phyloP scores from a whole-genome alignment of 2,888 invertebrate species.

The Melinaea menophilus region DNA sequence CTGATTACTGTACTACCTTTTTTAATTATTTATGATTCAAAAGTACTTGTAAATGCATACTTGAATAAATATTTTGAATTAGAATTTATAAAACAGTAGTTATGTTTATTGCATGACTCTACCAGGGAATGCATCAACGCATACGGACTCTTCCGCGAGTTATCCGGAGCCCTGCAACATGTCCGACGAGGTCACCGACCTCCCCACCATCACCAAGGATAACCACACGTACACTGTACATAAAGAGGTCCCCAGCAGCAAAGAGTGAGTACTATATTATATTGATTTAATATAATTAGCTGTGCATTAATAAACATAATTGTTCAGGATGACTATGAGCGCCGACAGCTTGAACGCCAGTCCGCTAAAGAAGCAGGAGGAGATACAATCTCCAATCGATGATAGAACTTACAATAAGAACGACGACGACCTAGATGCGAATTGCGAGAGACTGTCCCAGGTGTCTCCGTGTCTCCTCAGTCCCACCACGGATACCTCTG shows the following conservation, averaged over 20 bases:
- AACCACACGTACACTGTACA: constrained; percentile 55
- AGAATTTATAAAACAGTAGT: background rate
- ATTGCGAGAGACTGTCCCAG: constrained; percentile 63
- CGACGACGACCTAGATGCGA: constrained; percentile 57
- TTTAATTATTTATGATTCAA: too few species aligned
- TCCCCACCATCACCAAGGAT: constrained; percentile 48
- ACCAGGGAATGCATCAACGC: constrained; percentile 58
- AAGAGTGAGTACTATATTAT: constrained; percentile 49
- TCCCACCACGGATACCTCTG: constrained; percentile 63
- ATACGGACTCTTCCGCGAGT: constrained; percentile 67
- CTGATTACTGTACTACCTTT: too few species aligned
- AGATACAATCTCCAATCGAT: constrained; percentile 50
- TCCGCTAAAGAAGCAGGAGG: constrained; percentile 45
- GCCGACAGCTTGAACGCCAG: constrained; percentile 71
- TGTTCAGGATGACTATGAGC: constrained; percentile 67
- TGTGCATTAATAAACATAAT: background rate
- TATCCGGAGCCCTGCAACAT: constrained; percentile 72
- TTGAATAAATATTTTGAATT: too few species aligned
- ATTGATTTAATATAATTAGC: constrained; percentile 8
- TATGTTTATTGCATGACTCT: background rate
- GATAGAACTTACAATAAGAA: constrained; percentile 59
- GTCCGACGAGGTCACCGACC: constrained; percentile 62
- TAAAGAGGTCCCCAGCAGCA: constrained; percentile 51
- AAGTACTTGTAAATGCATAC: too few species aligned
- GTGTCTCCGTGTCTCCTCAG: constrained; percentile 67